A percentile compares a stretch with the other conserved stretches of the same genome.
These are phyloP conservation scores for Stenurella melanura DNA, from an alignment of 2,888 invertebrate species.

Conservation along the genomic window DNA sequence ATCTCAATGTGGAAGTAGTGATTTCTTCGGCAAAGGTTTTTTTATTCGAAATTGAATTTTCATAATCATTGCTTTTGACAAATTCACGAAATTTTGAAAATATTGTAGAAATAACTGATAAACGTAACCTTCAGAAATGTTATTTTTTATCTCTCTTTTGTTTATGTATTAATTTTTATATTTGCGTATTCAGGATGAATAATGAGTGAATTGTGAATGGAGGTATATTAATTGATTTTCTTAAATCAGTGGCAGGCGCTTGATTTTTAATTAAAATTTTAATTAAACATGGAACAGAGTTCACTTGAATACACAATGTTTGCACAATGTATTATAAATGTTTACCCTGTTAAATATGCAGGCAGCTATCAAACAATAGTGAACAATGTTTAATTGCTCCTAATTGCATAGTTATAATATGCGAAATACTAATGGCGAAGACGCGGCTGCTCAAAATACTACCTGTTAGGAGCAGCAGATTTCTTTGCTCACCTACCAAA, in stretches of 20 bases:
- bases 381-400: background rate
- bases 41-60: too few relatives aligned
- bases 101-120: too few relatives aligned
- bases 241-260: constrained; percentile 17
- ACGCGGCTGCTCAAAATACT: too few relatives aligned
- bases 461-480: too few relatives aligned
- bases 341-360: background rate
- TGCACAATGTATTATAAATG: constrained; percentile 1
- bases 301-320: constrained; percentile 6
- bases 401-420: background rate
- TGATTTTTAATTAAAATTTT: constrained; percentile 34
- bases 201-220: constrained; percentile 16
- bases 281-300: background rate
- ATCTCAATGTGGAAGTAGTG: too few relatives aligned
- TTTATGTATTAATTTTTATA: background rate
- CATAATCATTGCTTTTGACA: too few relatives aligned
- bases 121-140: too few relatives aligned
- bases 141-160: background rate
- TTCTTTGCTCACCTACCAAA: too few relatives aligned
- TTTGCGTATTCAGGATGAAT: constrained; percentile 4
- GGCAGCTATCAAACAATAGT: constrained; percentile 7
- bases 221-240: constrained; percentile 26
- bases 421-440: too few relatives aligned
- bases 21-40: too few relatives aligned
- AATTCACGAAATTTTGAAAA: too few relatives aligned